A percentile compares a stretch with the other conserved stretches of the same genome.
Conservation (phyloP, 2,888 invertebrate species). For the Teleogryllus oceanicus region DNA sequence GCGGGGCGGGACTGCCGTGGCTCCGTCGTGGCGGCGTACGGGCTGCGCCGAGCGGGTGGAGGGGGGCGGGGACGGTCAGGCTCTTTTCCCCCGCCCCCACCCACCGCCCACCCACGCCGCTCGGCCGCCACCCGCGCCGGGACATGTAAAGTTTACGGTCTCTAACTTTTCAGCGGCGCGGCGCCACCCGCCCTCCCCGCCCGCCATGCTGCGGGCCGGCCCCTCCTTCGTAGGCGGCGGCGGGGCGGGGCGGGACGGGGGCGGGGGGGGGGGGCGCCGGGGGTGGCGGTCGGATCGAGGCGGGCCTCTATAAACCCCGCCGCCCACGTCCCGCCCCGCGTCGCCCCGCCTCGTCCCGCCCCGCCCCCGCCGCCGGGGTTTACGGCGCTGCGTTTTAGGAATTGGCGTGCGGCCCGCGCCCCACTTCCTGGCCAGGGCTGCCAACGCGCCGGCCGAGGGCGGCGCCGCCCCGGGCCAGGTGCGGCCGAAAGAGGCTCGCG, state of each 20-base stretch:
- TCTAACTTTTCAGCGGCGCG: neutral
- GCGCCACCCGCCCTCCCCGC: neutral
- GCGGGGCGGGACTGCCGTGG: too few relatives aligned
- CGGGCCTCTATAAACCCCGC: constrained; percentile 3
- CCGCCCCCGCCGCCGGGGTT: neutral
- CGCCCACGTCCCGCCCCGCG: neutral
- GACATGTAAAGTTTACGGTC: constrained; percentile 18
- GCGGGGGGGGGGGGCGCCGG: neutral
- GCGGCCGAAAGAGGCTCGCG: too few relatives aligned
- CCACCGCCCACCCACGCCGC: neutral
- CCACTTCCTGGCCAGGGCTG: constrained; percentile 1
- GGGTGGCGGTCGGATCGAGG: constrained; percentile 2
- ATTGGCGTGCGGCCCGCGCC: constrained; percentile 18
- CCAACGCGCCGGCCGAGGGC: neutral
- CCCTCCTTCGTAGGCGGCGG: neutral
- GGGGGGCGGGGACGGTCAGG: too few relatives aligned
- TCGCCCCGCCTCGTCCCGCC: neutral
- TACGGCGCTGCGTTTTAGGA: constrained; percentile 18
- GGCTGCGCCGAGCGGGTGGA: too few relatives aligned
- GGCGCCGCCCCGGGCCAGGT: too few relatives aligned
- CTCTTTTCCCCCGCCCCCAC: neutral
- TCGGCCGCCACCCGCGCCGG: neutral
- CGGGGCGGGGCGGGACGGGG: neutral
- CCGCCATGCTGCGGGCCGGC: neutral
- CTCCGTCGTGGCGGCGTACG: too few relatives aligned